These are phyloP conservation scores for Microcebus ravelobensis DNA, from an alignment of 2,113 vertebrate genomes.

Conservation along the genomic window DNA sequence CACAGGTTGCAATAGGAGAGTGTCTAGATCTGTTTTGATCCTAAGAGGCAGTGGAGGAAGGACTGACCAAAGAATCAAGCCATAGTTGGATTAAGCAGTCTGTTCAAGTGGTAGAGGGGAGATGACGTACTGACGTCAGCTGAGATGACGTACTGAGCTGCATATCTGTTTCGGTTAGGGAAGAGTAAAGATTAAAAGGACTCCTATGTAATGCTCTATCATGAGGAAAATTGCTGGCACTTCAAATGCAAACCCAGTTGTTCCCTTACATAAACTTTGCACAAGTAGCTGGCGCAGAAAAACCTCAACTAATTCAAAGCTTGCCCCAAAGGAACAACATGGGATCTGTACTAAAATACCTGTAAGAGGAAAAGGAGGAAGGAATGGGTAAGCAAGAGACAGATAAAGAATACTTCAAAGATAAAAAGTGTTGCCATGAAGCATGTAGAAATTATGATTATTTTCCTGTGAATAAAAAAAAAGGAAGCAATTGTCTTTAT, in stretches of 20 bases:
- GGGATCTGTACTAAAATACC: not conserved
- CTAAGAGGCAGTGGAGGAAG: not conserved
- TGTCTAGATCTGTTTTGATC: not conserved
- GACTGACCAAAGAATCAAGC: not conserved
- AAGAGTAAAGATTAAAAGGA: slow-evolving; percentile 1
- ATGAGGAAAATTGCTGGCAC: not conserved
- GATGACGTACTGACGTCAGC: not conserved
- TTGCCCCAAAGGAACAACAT: not conserved
- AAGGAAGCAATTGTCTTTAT: slow-evolving; percentile 25
- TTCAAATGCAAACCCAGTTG: not conserved
- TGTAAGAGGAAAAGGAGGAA: not conserved
- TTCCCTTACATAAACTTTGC: not conserved
- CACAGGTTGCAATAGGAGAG: not conserved
- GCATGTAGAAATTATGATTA: slow-evolving; percentile 8
- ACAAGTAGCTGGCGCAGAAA: not conserved
- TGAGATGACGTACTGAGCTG: not conserved
- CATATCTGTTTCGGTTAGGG: not conserved
- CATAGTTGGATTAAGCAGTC: not conserved
- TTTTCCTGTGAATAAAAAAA: slow-evolving; percentile 27
- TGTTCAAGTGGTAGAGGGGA: not conserved
- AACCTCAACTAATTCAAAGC: slow-evolving; percentile 4
- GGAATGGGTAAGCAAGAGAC: not conserved
- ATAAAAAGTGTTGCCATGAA: not conserved
- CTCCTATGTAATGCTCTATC: not conserved
- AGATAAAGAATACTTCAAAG: not conserved